Evolutionary conservation across 2,113 vertebrate species (phyloP).

Genomic region (Ciconia stormi): DNA sequence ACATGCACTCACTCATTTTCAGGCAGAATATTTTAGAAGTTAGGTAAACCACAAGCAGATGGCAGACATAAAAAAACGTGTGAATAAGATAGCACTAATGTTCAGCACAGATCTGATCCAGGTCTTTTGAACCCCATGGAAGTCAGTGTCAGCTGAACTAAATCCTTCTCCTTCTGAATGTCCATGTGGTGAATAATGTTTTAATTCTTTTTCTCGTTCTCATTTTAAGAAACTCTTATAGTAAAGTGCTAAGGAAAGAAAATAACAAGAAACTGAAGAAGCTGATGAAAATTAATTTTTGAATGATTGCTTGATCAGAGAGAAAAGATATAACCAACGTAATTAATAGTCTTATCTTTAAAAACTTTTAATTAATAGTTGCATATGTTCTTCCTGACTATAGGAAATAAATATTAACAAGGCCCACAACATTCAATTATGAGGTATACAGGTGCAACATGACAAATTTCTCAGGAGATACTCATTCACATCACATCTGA

Average conservation of each 20-base stretch:
- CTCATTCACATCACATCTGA: background rate
- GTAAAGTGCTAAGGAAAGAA: background rate
- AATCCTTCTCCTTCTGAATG: background rate
- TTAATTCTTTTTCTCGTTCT: background rate
- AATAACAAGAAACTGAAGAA: background rate
- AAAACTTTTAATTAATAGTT: background rate
- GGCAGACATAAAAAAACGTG: rapidly evolving
- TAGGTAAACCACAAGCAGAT: background rate
- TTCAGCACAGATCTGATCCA: background rate
- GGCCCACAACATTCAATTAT: background rate
- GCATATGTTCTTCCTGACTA: background rate
- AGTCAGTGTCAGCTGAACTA: background rate
- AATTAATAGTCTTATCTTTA: background rate
- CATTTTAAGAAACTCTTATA: background rate
- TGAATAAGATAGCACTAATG: background rate
- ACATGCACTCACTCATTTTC: background rate
- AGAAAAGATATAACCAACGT: background rate
- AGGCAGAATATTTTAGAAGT: background rate
- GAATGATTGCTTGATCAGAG: background rate
- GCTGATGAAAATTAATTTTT: conserved; percentile 31
- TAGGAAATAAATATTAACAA: background rate
- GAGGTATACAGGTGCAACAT: background rate
- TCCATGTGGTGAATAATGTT: background rate
- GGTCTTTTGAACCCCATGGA: background rate
- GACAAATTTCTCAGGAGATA: background rate